Evolutionary conservation across 2,797 vertebrate species (phyloP), one percentile per base, ranked within the genome.

Genomic region (Acanthurus leucopareius): DNA sequence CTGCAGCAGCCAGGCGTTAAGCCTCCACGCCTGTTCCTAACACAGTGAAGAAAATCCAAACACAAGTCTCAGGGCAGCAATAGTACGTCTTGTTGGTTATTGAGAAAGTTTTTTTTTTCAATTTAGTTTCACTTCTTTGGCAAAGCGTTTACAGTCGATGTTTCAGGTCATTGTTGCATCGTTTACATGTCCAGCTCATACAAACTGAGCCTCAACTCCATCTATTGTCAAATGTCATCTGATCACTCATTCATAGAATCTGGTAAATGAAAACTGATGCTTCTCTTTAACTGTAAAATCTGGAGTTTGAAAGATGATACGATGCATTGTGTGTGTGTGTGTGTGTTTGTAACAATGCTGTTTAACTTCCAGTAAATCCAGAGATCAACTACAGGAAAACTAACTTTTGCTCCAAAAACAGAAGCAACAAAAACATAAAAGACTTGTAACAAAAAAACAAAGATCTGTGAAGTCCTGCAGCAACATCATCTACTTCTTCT

Each of bases 61-160:
- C 77, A 79, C 47, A 49, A 38, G 70, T 22, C 58, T 44, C 2
- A 0, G 60, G 57, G 45, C 22, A 10, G 69, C 72, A 67, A 69
- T 35, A 40, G 10, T 40, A 40, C 1, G 40, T 10, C 40, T 40
- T 3, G 40, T 42, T 67, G 51, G 87, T 85, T 45, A 82, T 70
- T 40, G 63, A 79, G 71, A 48, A 59, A 71, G 83, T 80, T 28
- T 25, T 64, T 86, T 86, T 88, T 85, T 80, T 77, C 51, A 51
- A 49, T 66, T 40, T n/a, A 9, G 65, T 44, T 51, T 66, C 28
- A 58, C 16, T 7, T 19, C 73, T 68, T 62, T 60, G 75, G 15
- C 42, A 10, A 60, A n/a, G 74, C 82, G 73, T 88, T 85, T 88
- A 25, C 65, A 86, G 88, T 73, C 62, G 82, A 56, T 71, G 60